These are phyloP conservation scores for Sandelia bainsii DNA, from an alignment of 2,797 vertebrate species.

Conservation along the genomic window DNA sequence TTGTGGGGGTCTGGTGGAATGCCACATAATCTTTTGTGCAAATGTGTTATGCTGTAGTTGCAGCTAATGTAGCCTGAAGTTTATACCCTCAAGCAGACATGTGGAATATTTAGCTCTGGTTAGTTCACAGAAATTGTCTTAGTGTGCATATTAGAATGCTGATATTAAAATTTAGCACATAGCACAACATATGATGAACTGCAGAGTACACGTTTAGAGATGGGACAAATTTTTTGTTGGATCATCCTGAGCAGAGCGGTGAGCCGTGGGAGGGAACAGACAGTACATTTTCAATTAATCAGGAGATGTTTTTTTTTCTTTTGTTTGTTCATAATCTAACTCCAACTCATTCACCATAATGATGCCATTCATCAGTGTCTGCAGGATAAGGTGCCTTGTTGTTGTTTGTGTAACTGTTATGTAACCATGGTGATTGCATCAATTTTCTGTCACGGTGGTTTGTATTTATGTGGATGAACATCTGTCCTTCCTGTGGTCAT, in stretches of 20 bases:
- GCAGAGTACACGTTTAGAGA: neutral
- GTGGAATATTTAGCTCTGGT: no score
- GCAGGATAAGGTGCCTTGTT: conserved; percentile 12
- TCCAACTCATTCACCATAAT: conserved; percentile 14
- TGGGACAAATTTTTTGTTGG: neutral
- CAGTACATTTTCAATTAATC: conserved; percentile 24
- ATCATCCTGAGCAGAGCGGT: neutral
- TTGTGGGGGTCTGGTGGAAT: no score
- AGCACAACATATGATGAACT: no score
- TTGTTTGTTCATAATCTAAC: conserved; percentile 1
- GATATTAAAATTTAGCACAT: no score
- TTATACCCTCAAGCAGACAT: no score
- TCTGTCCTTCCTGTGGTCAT: conserved; percentile 5
- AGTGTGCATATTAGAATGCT: no score
- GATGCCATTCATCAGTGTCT: conserved; percentile 27
- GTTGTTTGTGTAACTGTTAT: conserved; percentile 18
- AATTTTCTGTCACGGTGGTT: conserved; percentile 29
- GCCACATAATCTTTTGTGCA: no score
- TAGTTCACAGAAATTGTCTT: no score
- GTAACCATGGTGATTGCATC: conserved; percentile 6
- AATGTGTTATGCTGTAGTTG: no score
- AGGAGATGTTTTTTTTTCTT: conserved; percentile 4
- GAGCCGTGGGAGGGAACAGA: neutral
- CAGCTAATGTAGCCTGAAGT: no score
- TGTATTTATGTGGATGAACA: conserved; percentile 20